These are phyloP conservation scores for Pachypeltis micranthus DNA, from an alignment of 1,140 invertebrate genomes.

Conservation along the genomic window DNA sequence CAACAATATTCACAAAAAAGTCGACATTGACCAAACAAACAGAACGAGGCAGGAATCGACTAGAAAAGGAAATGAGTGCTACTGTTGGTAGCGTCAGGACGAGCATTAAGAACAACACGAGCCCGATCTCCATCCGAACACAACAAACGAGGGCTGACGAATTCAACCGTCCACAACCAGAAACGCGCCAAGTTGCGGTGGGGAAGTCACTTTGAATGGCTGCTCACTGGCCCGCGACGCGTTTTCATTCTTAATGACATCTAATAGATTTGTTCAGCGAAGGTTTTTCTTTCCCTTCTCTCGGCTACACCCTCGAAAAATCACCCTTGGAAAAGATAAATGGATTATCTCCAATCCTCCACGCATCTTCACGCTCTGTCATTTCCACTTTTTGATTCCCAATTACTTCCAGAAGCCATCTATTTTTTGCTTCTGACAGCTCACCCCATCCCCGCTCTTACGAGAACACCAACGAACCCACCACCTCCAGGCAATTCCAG, in stretches of 20 bases:
- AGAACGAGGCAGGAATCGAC: too few species aligned
- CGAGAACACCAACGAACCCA: too few species aligned
- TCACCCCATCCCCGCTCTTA: background rate
- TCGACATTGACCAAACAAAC: too few species aligned
- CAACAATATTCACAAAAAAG: too few species aligned
- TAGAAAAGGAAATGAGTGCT: too few species aligned
- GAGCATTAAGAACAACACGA: too few species aligned
- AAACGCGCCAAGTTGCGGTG: background rate
- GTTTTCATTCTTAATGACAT: constrained; percentile 13
- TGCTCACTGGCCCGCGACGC: constrained; percentile 10
- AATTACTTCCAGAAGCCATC: constrained; percentile 12
- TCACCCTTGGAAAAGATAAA: constrained; percentile 1
- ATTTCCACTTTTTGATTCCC: constrained; percentile 17
- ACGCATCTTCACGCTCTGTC: constrained; percentile 15
- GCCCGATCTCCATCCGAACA: too few species aligned
- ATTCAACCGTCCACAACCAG: background rate
- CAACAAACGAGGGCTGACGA: too few species aligned
- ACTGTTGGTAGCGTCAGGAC: too few species aligned
- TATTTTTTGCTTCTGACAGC: constrained; percentile 11
- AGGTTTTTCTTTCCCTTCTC: background rate
- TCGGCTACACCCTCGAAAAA: background rate
- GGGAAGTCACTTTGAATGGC: constrained; percentile 14
- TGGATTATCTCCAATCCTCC: constrained; percentile 14
- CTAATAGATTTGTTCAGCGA: constrained; percentile 13
- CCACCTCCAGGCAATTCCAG: too few species aligned